phyloP scores from a whole-genome alignment of 37 sponge, comb jelly and placozoan species.

The Eunapius fragilis region DNA sequence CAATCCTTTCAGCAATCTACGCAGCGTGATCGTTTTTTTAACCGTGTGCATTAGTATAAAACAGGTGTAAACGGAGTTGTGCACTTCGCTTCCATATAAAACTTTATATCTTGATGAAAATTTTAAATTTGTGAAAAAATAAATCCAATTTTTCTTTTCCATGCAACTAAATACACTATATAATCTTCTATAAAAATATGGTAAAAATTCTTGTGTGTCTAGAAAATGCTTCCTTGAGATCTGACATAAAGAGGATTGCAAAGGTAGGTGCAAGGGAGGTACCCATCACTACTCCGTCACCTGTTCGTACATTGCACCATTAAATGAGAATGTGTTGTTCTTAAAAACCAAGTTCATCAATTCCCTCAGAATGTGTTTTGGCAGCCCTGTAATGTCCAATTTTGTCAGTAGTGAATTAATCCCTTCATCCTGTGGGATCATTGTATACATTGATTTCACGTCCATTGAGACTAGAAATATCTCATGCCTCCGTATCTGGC shows the following conservation, averaged over 20 bases:
- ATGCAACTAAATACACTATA: not conserved
- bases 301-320: not conserved
- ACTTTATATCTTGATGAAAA: no score
- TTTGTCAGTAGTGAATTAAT: no score
- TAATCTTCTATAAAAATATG: not conserved
- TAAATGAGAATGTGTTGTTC: not conserved
- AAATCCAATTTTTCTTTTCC: not conserved
- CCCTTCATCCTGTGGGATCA: no score
- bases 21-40: not conserved
- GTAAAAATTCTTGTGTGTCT: not conserved
- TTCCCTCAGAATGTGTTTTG: no score
- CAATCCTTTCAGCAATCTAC: no score
- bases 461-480: no score
- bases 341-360: not conserved
- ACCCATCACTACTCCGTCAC: not conserved
- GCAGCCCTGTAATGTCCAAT: no score
- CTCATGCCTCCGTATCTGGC: no score
- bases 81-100: no score
- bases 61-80: no score
- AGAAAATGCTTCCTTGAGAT: not conserved
- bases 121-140: no score
- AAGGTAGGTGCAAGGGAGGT: not conserved
- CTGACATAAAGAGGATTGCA: not conserved
- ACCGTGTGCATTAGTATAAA: not conserved
- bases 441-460: no score